phyloP scores from a whole-genome alignment of 37 sponge, comb jelly and placozoan genomes.

The Diacarnus erythraeanus region DNA sequence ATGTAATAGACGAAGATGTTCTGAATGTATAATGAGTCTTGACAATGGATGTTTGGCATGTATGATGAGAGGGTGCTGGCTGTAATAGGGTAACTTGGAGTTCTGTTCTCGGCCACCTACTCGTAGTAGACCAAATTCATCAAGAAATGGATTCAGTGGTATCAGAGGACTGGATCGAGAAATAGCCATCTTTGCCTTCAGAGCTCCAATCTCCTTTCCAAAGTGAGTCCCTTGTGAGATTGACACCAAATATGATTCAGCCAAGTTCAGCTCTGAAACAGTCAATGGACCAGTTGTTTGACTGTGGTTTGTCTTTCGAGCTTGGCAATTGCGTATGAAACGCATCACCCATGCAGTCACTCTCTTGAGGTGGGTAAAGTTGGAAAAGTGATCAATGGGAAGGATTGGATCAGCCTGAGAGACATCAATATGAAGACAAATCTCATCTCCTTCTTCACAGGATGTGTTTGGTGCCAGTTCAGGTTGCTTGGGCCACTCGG shows the following conservation, averaged over 20 bases:
- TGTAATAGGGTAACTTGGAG: constrained; percentile 19
- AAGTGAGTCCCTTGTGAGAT: not conserved
- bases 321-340: constrained; percentile 39
- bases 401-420: not conserved
- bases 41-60: constrained; percentile 25
- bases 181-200: not conserved
- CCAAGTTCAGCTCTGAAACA: not conserved
- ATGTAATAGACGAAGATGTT: constrained; percentile 29
- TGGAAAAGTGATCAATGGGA: no score
- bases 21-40: constrained; percentile 27
- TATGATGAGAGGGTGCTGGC: constrained; percentile 31
- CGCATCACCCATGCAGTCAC: constrained; percentile 37
- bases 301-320: not conserved
- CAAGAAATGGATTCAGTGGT: constrained; percentile 32
- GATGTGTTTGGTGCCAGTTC: no score
- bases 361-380: constrained; percentile 8
- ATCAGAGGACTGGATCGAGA: not conserved
- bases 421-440: not conserved
- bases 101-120: constrained; percentile 36
- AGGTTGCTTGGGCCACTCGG: no score
- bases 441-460: not conserved
- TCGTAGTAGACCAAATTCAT: constrained; percentile 22
- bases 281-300: not conserved
- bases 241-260: not conserved
- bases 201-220: not conserved